Evolutionary conservation across 1,140 invertebrate genomes (phyloP).

Genomic region (Globodera rostochiensis): DNA sequence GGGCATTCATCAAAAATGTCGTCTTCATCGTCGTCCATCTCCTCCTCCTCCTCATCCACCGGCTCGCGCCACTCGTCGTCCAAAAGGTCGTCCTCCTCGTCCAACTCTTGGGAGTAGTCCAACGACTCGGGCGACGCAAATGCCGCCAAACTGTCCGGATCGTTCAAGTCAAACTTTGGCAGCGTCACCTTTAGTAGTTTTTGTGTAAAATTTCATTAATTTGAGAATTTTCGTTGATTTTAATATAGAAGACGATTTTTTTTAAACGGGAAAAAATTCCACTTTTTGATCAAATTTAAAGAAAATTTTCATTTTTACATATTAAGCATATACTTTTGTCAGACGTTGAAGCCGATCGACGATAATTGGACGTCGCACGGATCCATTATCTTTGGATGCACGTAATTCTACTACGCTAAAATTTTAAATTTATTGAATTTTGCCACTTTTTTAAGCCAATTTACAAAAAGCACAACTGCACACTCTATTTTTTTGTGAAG

Average conservation of each 20-base stretch:
- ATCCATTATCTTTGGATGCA: constrained; percentile 9
- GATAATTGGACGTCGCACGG: background rate
- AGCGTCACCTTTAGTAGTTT: constrained; percentile 30
- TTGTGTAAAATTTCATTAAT: background rate
- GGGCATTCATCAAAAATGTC: constrained; percentile 40
- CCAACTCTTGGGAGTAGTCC: constrained; percentile 18
- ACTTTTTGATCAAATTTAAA: background rate
- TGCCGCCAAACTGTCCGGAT: constrained; percentile 46
- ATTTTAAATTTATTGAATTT: background rate
- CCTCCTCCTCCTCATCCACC: constrained; percentile 31
- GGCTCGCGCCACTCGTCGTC: constrained; percentile 14
- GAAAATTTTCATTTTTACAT: background rate
- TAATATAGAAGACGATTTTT: constrained; percentile 33
- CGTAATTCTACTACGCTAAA: constrained; percentile 16
- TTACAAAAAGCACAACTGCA: no score
- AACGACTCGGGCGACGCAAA: constrained; percentile 39
- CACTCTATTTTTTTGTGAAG: no score
- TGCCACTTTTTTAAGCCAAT: no score
- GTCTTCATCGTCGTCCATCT: constrained; percentile 31
- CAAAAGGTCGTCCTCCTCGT: constrained; percentile 26
- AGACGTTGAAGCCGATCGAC: constrained; percentile 5
- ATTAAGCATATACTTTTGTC: background rate
- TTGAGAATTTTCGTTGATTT: constrained; percentile 41
- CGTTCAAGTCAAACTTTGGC: constrained; percentile 45
- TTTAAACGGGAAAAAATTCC: background rate